Evolutionary conservation across 2,888 invertebrate genomes (phyloP), one percentile per base, ranked within the genome.

Genomic region (Dasypogon diadema): DNA sequence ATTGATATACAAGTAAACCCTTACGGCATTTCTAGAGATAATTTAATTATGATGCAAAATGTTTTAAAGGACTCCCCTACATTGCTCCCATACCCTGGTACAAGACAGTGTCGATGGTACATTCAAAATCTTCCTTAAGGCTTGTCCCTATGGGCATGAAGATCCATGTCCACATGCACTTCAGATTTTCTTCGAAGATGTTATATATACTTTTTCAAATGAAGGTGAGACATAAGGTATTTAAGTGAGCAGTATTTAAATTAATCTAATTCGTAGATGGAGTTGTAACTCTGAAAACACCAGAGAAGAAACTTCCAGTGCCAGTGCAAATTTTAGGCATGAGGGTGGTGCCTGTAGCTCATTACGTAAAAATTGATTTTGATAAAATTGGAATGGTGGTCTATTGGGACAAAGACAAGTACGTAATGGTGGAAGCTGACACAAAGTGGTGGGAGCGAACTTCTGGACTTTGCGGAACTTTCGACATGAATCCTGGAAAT

Each of bases 381-480:
- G 93, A 93, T 79, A 87, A 89, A 0, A 84, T 90, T 1, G 93
- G 93, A 0, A 84, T 92, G 21, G 88, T 89, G 30, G 81, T 96
- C 72, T 90, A 91, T 79, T 97, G 96, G 96, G 94, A 96, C 82
- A 83, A 82, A 68, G 84, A 92, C 89, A 89, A 91, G 82, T 84
- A 91, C 77, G 87, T 95, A 3, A 87, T 91, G 77, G 86, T 94
- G 0, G 91, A 92, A 82, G 91, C 91, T 0, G 88, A 90, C 1
- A 89, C 92, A 22, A 88, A 88, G 1, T 84, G 93, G 37, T 95
- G 94, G 92, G 93, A 93, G 81, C 90, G 91, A 80, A 93, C 94
- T 0, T 90, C 90, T 77, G 97, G 96, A 74, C 87, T 97, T 0
- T 97, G 97, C 82, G 96, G 97, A 0, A 88, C 87, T 0, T 85